These are phyloP conservation scores for Eristalis pertinax DNA, from an alignment of 2,888 invertebrate species.

Conservation along the genomic window DNA sequence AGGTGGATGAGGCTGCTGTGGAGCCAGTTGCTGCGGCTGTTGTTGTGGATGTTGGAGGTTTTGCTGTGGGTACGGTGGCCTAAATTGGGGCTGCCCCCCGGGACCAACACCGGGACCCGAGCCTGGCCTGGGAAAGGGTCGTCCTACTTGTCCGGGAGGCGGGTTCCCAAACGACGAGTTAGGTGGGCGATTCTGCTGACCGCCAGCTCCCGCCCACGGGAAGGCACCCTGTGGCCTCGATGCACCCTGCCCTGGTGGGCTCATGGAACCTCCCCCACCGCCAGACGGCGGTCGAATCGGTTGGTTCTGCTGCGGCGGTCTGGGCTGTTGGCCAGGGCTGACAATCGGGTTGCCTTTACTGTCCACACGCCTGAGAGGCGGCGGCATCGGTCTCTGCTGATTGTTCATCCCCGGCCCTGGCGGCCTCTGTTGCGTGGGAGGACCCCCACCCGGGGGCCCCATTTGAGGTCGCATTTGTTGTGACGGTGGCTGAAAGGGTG, in stretches of 20 bases:
- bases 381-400: slow-evolving; percentile 76
- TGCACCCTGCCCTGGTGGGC: slow-evolving; percentile 78
- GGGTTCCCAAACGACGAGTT: slow-evolving; percentile 75
- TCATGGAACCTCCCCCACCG: slow-evolving; percentile 75
- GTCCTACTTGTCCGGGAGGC: slow-evolving; percentile 63
- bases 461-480: slow-evolving; percentile 76
- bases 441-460: slow-evolving; percentile 76
- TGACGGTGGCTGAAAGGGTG: slow-evolving; percentile 54
- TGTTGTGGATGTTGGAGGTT: slow-evolving; percentile 73
- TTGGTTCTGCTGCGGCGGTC: slow-evolving; percentile 76
- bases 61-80: slow-evolving; percentile 75
- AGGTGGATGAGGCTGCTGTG: slow-evolving; percentile 69
- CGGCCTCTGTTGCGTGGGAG: slow-evolving; percentile 76
- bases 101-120: slow-evolving; percentile 41
- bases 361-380: slow-evolving; percentile 81
- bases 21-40: slow-evolving; percentile 75
- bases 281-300: slow-evolving; percentile 75
- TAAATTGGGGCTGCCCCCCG: slow-evolving; percentile 76
- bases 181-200: slow-evolving; percentile 75
- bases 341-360: slow-evolving; percentile 81
- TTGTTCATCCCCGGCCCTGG: slow-evolving; percentile 73
- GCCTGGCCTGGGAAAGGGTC: slow-evolving; percentile 74
- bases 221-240: slow-evolving; percentile 77
- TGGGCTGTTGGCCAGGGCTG: slow-evolving; percentile 74
- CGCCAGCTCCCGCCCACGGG: slow-evolving; percentile 75